Evolutionary conservation across 2,113 vertebrate genomes (phyloP), one percentile per base, ranked within the genome.

Genomic region (Charina bottae): DNA sequence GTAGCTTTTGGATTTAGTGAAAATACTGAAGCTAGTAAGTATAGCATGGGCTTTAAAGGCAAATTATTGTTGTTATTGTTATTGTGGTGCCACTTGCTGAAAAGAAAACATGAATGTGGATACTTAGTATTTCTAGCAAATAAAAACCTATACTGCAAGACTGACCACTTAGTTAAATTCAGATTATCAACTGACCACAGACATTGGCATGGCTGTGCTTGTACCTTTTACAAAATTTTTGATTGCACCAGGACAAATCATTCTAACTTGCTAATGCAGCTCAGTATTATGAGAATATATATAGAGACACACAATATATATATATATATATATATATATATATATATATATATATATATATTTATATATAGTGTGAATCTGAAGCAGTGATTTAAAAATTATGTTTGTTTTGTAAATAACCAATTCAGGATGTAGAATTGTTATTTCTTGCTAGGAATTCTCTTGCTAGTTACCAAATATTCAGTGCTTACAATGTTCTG

Each of bases 41-140:
- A 83, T 91, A 60, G 46, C 87, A 93, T n/a, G 26, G 15, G 2
- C 83, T 94, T 92, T 72, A 46, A 56, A 87, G 55, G 88, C 89
- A 83, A 56, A 89, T 23, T 93, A 91, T 7, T 85, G 2, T 11
- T 26, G 2, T 11, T 26, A 28, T 2, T 28, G 28, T 12, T 28
- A 37, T 11, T 62, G 2, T 46, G 46, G 19, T 21, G 53, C n/a
- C 88, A 72, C n/a, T 54, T 54, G 60, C 62, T 33, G 13, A n/a
- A 53, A 59, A 2, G 13, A 42, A 21, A 42, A 2, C 2, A 6
- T 56, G 23, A 13, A 13, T 59, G 87, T 60, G 17, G 26, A 37
- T 62, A 88, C 46, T 88, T 24, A 60, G 13, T 46, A 62, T 42
- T 11, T 46, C 12, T 46, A 1, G 37, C 8, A 88, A 26, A 62